Conservation (phyloP, 2,797 vertebrate species). For the Trematomus bernacchii region DNA sequence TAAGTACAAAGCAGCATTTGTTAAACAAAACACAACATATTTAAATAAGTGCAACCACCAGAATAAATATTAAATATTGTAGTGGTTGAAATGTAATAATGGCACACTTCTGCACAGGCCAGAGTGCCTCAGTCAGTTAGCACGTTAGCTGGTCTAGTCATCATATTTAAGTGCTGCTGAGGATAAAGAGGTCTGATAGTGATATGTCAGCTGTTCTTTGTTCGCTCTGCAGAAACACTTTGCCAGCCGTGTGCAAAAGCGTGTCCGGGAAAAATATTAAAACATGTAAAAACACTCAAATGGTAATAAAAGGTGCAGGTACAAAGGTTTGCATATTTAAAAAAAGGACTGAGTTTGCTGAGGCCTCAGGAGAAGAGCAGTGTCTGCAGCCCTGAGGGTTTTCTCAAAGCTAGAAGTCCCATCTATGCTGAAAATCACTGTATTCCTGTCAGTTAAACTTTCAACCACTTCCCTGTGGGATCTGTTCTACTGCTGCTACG, state of each 20-base stretch:
- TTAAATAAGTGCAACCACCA: slow-evolving; percentile 75
- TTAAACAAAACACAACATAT: slow-evolving; percentile 60
- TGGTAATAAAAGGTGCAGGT: slow-evolving; percentile 79
- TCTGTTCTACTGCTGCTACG: slow-evolving; percentile 47
- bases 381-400: slow-evolving; percentile 68
- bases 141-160: slow-evolving; percentile 12
- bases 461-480: slow-evolving; percentile 11
- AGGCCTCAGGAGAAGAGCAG: slow-evolving; percentile 72
- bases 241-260: slow-evolving; percentile 42
- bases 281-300: slow-evolving; percentile 74
- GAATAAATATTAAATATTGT: slow-evolving; percentile 84
- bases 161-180: slow-evolving; percentile 37
- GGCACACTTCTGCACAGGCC: slow-evolving; percentile 54
- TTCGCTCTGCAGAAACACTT: slow-evolving; percentile 6
- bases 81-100: slow-evolving; percentile 67
- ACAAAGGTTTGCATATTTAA: slow-evolving; percentile 84
- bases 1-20: slow-evolving; percentile 68
- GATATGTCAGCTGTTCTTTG: slow-evolving; percentile 32
- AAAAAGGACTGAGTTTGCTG: slow-evolving; percentile 65
- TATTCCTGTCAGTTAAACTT: slow-evolving; percentile 22
- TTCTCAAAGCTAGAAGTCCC: slow-evolving; percentile 63
- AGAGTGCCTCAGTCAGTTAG: slow-evolving; percentile 6
- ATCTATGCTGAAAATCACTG: slow-evolving; percentile 33
- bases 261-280: slow-evolving; percentile 61
- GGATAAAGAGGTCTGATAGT: slow-evolving; percentile 18